Base-by-base conservation (phyloP, 92 coral and sea anemone genomes). In the Phenganax marumi region DNA sequence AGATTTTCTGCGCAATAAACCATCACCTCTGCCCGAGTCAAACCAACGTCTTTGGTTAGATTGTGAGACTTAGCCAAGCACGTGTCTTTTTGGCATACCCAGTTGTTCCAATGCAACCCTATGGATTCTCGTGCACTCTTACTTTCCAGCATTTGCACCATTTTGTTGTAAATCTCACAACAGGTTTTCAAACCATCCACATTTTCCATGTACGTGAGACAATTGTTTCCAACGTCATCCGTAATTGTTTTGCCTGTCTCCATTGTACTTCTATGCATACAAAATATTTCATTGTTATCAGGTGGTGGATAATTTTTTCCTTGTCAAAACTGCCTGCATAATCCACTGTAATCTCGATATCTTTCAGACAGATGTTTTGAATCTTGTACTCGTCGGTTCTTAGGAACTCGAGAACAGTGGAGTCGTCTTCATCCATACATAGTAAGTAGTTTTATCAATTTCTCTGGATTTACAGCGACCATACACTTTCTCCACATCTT, bases 281-380 rank as follows among this genome's bases (percentile, higher is more conserved):
- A n/a, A 21, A 54, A 74, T 19, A 52, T n/a, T 73, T 74, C 58
- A 68, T 82, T 57, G 26, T 71, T 11, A 19, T 73, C 72, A 82
- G 65, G 56, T 50, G 50, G 81, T 74, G 39, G 22, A 82, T 64
- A 47, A 72, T 64, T 72, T 82, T 81, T 48, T 81, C 81, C 54
- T 82, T 84, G 74, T 76, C 87, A 75, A 76, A 84, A 52, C 87
- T 84, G 74, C 86, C 86, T 47, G 82, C 76, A 51, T 83, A 83
- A 75, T 83, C 83, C 83, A 83, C 3, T 0, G 87, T 84, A 11
- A 83, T 14, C 71, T 72, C 86, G 61, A 83, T 83, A 57, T 83
- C 83, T 58, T 83, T 83, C 57, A 84, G 74, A 61, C 46, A 84
- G 64, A 75, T 75, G 22, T 84, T 84, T 65, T 83, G 46, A 26